A percentile compares a stretch with the other conserved stretches of the same genome.
Conservation (phyloP, 2,113 vertebrate species). For the Chamaea fasciata region DNA sequence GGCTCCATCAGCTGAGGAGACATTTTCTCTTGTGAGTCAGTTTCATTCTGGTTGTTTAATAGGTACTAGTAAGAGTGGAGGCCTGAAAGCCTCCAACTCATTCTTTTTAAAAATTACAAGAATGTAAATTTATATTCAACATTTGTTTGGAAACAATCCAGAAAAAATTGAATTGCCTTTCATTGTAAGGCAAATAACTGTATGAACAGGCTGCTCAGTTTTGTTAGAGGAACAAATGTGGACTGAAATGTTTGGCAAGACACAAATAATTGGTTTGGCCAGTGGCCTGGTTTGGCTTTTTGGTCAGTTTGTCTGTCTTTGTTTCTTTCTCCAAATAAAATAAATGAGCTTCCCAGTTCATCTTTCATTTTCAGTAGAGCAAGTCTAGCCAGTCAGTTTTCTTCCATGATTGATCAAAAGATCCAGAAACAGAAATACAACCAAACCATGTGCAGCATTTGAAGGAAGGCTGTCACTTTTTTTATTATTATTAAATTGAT, state of each 20-base stretch:
- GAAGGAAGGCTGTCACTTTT: neutral
- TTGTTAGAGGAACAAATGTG: constrained; percentile 1
- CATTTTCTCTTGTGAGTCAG: neutral
- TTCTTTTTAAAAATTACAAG: neutral
- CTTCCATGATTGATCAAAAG: constrained; percentile 13
- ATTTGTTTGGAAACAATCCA: constrained; percentile 6
- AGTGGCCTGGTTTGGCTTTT: constrained; percentile 14
- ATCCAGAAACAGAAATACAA: constrained; percentile 18
- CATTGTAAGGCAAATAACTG: constrained; percentile 5
- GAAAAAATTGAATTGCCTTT: neutral
- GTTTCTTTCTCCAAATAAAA: constrained; percentile 54
- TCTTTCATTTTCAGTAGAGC: constrained; percentile 35
- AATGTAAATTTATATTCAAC: neutral
- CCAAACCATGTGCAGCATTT: neutral
- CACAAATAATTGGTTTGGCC: constrained; percentile 61
- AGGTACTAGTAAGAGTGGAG: neutral
- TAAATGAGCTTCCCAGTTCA: constrained; percentile 6
- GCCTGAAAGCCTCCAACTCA: neutral
- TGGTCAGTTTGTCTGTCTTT: constrained; percentile 38
- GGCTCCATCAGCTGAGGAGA: neutral
- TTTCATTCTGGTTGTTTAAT: constrained; percentile 4
- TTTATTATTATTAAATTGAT: neutral
- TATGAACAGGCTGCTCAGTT: neutral
- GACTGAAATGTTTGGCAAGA: constrained; percentile 8
- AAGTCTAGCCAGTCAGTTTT: constrained; percentile 14